phyloP scores from a whole-genome alignment of 2,888 invertebrate species.

The Metacarcinus magister region DNA sequence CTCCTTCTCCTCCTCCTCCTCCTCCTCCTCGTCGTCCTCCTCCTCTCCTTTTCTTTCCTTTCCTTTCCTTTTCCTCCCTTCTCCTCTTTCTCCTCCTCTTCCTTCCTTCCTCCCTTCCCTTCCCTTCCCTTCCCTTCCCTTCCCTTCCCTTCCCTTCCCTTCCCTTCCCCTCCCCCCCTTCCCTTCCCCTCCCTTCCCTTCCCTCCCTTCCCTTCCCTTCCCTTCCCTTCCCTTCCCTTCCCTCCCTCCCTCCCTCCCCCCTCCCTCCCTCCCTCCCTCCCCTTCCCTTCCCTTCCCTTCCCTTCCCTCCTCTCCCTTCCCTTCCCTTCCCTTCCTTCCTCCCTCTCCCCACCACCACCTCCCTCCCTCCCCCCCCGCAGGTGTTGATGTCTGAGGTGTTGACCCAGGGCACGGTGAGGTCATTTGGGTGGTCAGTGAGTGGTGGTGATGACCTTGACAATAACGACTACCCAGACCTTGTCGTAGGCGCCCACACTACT shows the following conservation, averaged over 20 bases:
- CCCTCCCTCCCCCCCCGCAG: slow-evolving; percentile 84
- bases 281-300: background rate
- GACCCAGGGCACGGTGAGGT: slow-evolving; percentile 86
- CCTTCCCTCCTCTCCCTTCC: background rate
- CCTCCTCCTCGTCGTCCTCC: too few relatives aligned
- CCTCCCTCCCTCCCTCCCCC: background rate
- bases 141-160: background rate
- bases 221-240: background rate
- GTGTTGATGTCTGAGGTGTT: slow-evolving; percentile 86
- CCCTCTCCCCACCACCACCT: background rate
- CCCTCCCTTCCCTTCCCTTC: background rate
- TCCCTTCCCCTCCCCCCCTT: background rate
- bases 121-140: too few relatives aligned
- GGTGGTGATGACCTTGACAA: slow-evolving; percentile 98
- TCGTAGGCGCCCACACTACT: slow-evolving; percentile 96
- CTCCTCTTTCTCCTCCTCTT: too few relatives aligned
- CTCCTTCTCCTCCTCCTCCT: too few relatives aligned
- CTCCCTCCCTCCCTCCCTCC: too few relatives aligned
- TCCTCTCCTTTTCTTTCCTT: too few relatives aligned
- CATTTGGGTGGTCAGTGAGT: slow-evolving; percentile 96
- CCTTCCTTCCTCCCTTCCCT: too few relatives aligned
- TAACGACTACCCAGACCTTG: slow-evolving; percentile 96
- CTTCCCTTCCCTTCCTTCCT: background rate
- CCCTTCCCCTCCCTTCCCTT: background rate
- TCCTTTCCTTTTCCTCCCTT: too few relatives aligned